Evolutionary conservation across 1,140 invertebrate genomes (phyloP), one percentile per base, ranked within the genome.

Genomic region (Drosophila tristis): DNA sequence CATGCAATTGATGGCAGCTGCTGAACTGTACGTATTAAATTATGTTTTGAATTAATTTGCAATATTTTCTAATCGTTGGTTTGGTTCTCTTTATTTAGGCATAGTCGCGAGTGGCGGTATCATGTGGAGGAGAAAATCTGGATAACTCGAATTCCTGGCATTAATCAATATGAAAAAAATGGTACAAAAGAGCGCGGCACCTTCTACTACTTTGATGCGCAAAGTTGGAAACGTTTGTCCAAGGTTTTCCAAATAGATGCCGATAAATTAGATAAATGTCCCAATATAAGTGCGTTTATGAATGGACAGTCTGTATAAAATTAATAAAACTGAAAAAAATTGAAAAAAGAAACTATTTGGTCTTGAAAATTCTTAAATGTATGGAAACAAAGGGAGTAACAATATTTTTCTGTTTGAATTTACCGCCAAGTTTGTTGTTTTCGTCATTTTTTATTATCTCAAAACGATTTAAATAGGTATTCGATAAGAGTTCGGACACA

Each of bases 41-140:
- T 11, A 5, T 2, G 2, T 31, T 48, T 8, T 2, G 8, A 43
- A 23, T 1, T 5, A 7, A 1, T n/a, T n/a, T 15, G 2, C 20
- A 23, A 26, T 23, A 42, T 25, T 48, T 58, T 25, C 31, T 49
- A 62, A 16, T 29, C 57, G 56, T 35, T 50, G 35, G 7, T 39
- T 49, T 50, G 43, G 5, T 39, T 42, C 5, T 51, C 4, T 23
- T 5, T n/a, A 90, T 91, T 8, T 80, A 97, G 98, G 92, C 99
- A 99, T 92, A 97, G 95, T 93, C 95, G 98, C 92, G 98, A 99
- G 90, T 99, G 99, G 99, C 95, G 99, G 93, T 99, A 98, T 94
- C 98, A 99, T 93, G 99, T 97, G 94, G 98, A 99, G 91, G 98
- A 99, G 92, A 97, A 98, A 93, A 97, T 99, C 78, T 99, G 99